These are phyloP conservation scores for Micronycteris hirsuta DNA, from an alignment of 2,113 vertebrate genomes.

Conservation along the genomic window DNA sequence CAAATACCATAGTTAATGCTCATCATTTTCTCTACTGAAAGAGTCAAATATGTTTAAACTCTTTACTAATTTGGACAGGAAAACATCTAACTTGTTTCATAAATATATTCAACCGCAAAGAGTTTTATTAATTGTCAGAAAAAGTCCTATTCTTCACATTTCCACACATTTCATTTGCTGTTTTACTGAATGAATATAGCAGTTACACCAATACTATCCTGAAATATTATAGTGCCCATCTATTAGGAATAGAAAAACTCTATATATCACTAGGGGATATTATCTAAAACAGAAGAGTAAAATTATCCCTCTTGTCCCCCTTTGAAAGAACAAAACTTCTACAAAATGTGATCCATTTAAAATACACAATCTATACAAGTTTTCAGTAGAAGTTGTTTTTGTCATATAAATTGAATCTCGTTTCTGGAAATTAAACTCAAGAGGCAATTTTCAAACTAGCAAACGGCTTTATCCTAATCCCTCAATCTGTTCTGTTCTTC, in stretches of 20 bases:
- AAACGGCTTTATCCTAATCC: background rate
- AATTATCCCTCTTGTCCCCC: background rate
- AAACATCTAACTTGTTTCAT: background rate
- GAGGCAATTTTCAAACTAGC: constrained; percentile 13
- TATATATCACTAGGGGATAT: background rate
- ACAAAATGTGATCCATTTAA: background rate
- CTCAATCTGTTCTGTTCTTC: background rate
- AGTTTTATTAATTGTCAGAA: background rate
- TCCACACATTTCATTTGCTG: background rate
- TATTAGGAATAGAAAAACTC: background rate
- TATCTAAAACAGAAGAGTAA: constrained; percentile 19
- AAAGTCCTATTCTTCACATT: background rate
- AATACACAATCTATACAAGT: background rate
- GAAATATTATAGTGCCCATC: background rate
- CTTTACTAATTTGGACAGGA: background rate
- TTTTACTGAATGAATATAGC: background rate
- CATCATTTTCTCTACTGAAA: background rate
- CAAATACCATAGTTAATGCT: background rate
- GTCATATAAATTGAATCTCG: background rate
- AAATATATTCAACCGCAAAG: background rate
- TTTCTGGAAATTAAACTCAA: background rate
- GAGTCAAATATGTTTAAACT: background rate
- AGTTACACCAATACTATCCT: background rate
- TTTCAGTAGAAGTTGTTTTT: background rate
- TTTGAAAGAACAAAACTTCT: background rate